Evolutionary conservation across 2,113 vertebrate species (phyloP).

Genomic region (Phalacrocorax brasilianus): DNA sequence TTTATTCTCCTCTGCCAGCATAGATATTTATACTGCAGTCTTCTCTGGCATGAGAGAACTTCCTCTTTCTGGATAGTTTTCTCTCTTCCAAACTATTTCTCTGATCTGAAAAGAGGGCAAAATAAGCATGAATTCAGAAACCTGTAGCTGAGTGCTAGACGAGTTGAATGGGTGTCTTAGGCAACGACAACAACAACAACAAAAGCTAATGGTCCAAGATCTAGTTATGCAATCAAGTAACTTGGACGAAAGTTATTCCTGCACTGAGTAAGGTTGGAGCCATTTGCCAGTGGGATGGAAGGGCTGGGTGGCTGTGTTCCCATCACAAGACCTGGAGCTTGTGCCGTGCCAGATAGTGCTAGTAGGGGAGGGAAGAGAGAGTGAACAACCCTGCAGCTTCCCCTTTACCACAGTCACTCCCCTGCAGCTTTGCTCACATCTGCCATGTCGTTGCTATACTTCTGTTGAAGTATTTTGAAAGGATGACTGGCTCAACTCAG

Average conservation of each 20-base stretch:
- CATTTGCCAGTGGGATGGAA: background rate
- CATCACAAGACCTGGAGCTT: background rate
- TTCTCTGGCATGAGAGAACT: background rate
- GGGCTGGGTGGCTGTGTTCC: background rate
- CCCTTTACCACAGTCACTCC: background rate
- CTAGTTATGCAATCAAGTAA: background rate
- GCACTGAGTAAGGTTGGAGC: background rate
- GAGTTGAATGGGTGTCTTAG: background rate
- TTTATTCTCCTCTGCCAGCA: slow-evolving; percentile 4
- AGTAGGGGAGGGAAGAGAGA: background rate
- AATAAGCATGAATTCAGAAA: background rate
- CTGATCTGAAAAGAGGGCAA: background rate
- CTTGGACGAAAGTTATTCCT: background rate
- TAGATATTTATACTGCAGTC: background rate
- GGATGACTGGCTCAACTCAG: background rate
- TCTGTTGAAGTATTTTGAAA: background rate
- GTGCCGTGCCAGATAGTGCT: background rate
- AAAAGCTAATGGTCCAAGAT: background rate
- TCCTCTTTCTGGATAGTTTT: background rate
- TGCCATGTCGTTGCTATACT: background rate
- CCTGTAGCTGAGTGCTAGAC: background rate
- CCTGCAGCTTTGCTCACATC: background rate
- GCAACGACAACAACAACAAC: background rate
- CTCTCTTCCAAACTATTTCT: background rate
- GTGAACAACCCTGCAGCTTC: background rate